phyloP scores from a whole-genome alignment of 2,888 invertebrate genomes.

The Dendrolimus pini region DNA sequence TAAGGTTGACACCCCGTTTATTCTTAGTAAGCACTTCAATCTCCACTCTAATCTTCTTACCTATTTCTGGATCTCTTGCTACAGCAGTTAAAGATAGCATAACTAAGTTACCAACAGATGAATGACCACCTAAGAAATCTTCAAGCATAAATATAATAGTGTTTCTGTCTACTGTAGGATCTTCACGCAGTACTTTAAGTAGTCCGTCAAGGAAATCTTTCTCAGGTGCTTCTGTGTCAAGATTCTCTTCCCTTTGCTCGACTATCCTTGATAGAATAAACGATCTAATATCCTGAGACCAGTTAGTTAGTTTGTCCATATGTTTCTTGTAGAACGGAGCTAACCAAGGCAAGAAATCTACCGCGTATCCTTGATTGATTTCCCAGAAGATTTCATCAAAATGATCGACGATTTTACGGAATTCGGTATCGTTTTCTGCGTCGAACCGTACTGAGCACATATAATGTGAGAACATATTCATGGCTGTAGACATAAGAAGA shows the following conservation, averaged over 20 bases:
- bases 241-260: constrained; percentile 69
- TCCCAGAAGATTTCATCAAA: constrained; percentile 95
- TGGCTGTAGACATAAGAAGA: constrained; percentile 82
- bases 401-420: constrained; percentile 80
- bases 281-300: constrained; percentile 82
- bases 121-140: constrained; percentile 92
- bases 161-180: constrained; percentile 82
- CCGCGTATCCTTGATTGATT: constrained; percentile 91
- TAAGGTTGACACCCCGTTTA: constrained; percentile 75
- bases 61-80: constrained; percentile 80
- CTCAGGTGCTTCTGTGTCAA: constrained; percentile 79
- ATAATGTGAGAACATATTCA: constrained; percentile 91
- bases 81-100: constrained; percentile 85
- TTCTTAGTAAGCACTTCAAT: constrained; percentile 78
- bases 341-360: constrained; percentile 91
- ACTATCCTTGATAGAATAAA: constrained; percentile 86
- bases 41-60: constrained; percentile 80
- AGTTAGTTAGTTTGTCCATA: constrained; percentile 80
- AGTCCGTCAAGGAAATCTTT: constrained; percentile 89
- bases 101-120: constrained; percentile 90
- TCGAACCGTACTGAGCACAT: constrained; percentile 90
- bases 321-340: constrained; percentile 83
- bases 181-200: constrained; percentile 81
- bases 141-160: constrained; percentile 89
- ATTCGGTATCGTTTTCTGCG: constrained; percentile 79